A percentile compares a stretch with the other conserved stretches of the same genome.
Conservation (phyloP, 1,140 invertebrate species). For the Lysiphlebus fabarum region DNA sequence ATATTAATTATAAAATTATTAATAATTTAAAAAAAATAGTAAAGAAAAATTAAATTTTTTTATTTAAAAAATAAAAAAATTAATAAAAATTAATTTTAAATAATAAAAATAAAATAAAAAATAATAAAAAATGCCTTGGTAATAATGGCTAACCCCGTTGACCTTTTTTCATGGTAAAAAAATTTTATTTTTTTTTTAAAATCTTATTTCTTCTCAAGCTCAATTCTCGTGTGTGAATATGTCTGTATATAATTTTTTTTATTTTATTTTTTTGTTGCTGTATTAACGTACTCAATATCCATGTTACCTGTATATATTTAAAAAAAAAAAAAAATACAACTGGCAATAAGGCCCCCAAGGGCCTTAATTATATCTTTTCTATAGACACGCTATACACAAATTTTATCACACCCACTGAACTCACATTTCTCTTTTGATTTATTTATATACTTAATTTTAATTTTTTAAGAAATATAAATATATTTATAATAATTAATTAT, state of each 20-base stretch:
- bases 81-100: neutral
- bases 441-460: too few relatives aligned
- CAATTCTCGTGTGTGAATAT: too few relatives aligned
- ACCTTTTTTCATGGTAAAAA: conserved; percentile 16
- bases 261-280: too few relatives aligned
- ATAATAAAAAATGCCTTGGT: conserved; percentile 11
- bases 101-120: conserved; percentile 1
- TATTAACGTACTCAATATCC: too few relatives aligned
- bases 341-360: conserved; percentile 6
- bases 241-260: too few relatives aligned
- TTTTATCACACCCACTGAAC: conserved; percentile 18
- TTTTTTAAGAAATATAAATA: too few relatives aligned
- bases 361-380: conserved; percentile 31
- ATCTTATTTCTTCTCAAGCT: too few relatives aligned
- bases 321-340: neutral
- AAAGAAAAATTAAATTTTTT: neutral
- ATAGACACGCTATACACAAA: conserved; percentile 23
- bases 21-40: conserved; percentile 11
- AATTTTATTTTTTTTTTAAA: conserved; percentile 2
- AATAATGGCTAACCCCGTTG: conserved; percentile 33
- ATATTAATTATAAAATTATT: neutral
- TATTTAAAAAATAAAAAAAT: neutral
- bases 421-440: conserved; percentile 13
- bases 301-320: neutral
- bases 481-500: too few relatives aligned